These are phyloP conservation scores for Oasisia sp. DNA, from an alignment of 2,888 invertebrate genomes.

Conservation along the genomic window DNA sequence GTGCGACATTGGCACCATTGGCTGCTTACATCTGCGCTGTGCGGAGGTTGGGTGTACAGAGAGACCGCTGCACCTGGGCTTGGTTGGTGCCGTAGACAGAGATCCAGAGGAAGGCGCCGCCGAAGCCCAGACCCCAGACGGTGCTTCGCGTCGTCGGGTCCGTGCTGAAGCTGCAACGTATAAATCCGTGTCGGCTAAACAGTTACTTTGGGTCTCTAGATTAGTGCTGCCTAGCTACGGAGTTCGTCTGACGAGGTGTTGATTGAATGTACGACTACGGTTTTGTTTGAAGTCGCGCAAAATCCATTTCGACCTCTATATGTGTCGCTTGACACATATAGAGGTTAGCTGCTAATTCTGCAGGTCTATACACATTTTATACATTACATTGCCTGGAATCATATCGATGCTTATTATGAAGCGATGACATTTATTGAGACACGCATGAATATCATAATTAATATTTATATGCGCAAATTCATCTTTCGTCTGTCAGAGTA, in stretches of 20 bases:
- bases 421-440: no score
- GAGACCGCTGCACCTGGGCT: constrained; percentile 90
- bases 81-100: constrained; percentile 93
- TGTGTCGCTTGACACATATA: no score
- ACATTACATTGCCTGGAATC: no score
- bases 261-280: neutral
- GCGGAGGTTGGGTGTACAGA: constrained; percentile 81
- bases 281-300: neutral
- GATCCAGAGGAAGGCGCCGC: constrained; percentile 93
- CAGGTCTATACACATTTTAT: no score
- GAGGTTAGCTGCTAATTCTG: no score
- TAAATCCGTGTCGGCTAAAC: neutral
- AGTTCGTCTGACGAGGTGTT: neutral
- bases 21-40: constrained; percentile 70
- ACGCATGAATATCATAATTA: no score
- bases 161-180: constrained; percentile 71
- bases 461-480: no score
- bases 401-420: no score
- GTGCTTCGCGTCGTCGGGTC: constrained; percentile 86
- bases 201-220: neutral
- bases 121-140: constrained; percentile 83
- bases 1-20: neutral
- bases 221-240: neutral
- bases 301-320: no score
- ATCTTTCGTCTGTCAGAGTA: neutral